phyloP scores from a whole-genome alignment of 2,113 vertebrate genomes.

The Cheirogaleus medius region DNA sequence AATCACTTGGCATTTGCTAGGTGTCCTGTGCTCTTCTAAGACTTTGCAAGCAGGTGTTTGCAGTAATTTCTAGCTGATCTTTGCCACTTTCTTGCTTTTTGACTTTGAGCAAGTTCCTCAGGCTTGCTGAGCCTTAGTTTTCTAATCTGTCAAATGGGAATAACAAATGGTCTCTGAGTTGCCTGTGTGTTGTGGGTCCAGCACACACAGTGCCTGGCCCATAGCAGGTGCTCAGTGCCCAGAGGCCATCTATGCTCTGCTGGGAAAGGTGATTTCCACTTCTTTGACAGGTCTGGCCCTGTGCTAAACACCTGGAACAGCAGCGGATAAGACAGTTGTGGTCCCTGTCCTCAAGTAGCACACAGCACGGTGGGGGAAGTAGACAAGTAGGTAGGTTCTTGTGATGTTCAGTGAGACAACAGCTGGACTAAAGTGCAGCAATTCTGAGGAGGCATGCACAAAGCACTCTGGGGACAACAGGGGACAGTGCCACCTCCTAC shows the following conservation, averaged over 20 bases:
- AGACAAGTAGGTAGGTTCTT: background rate
- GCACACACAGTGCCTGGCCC: background rate
- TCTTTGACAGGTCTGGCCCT: background rate
- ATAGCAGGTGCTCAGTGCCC: background rate
- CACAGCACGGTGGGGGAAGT: background rate
- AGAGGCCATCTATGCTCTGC: background rate
- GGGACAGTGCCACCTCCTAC: background rate
- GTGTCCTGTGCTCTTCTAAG: background rate
- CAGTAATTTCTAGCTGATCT: background rate
- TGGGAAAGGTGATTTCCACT: background rate
- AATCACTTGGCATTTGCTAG: background rate
- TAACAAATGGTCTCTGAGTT: background rate
- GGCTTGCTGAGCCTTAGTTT: background rate
- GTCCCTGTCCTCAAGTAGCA: background rate
- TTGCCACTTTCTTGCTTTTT: background rate
- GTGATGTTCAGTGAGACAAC: background rate
- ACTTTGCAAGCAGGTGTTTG: background rate
- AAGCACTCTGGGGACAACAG: background rate
- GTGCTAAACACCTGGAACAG: background rate
- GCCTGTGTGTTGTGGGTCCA: background rate
- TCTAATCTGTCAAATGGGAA: background rate
- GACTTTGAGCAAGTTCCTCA: background rate
- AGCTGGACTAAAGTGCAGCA: no score
- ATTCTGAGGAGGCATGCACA: background rate
- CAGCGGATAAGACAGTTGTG: accelerated